Evolutionary conservation across 1,140 invertebrate species (phyloP).

Genomic region (Vollenhovia emeryi): DNA sequence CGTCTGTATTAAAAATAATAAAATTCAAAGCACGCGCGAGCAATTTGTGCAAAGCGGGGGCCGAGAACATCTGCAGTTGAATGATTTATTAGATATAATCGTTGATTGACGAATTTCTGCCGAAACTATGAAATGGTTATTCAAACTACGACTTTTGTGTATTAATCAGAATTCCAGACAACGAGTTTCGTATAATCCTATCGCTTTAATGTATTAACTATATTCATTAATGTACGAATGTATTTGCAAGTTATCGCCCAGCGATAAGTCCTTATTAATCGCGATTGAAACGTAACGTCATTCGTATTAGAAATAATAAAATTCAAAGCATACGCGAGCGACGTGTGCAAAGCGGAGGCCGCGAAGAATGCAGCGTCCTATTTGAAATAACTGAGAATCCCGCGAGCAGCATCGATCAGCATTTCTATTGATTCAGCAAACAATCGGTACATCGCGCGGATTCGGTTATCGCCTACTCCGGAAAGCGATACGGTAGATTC

Average conservation of each 20-base stretch:
- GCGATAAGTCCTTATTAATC: neutral
- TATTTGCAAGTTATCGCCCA: neutral
- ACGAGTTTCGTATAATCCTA: neutral
- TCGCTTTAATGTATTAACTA: neutral
- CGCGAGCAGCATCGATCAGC: neutral
- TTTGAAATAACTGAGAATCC: constrained; percentile 16
- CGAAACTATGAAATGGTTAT: neutral
- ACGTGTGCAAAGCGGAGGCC: neutral
- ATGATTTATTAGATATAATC: neutral
- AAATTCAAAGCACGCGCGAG: neutral
- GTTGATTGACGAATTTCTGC: neutral
- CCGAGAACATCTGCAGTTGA: neutral
- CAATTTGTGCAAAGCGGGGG: neutral
- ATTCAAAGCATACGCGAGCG: neutral
- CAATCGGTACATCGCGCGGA: constrained; percentile 16
- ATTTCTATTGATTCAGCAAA: constrained; percentile 30
- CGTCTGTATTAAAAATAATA: neutral
- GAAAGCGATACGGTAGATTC: neutral
- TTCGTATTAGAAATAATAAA: neutral
- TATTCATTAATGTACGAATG: neutral
- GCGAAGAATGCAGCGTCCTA: neutral
- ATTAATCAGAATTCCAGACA: neutral
- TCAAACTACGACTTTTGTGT: neutral
- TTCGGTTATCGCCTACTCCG: neutral
- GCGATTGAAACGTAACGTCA: neutral